A percentile compares a stretch with the other conserved stretches of the same genome.
These are phyloP conservation scores for Otolemur crassicaudatus DNA, from an alignment of 2,797 vertebrate species.

Conservation along the genomic window DNA sequence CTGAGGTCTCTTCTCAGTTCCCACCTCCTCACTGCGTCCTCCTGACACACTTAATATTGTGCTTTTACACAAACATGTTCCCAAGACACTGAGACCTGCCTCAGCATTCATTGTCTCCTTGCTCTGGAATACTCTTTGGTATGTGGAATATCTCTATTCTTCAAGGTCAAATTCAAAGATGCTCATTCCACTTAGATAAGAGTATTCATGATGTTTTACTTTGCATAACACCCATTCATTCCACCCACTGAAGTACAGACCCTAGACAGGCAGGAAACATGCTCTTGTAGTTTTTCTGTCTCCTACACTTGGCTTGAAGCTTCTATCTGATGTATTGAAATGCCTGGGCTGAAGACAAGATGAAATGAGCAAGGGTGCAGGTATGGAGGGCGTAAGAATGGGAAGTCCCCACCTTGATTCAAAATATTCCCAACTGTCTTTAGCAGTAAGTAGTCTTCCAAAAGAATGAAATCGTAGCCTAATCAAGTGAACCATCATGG, in stretches of 20 bases:
- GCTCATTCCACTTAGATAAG: neutral
- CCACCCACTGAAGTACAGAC: neutral
- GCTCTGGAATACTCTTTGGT: neutral
- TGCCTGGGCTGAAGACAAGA: neutral
- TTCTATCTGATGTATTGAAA: neutral
- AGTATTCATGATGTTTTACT: neutral
- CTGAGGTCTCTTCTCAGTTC: neutral
- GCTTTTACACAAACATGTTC: neutral
- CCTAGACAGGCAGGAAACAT: neutral
- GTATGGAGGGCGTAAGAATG: neutral
- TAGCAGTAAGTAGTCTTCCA: neutral
- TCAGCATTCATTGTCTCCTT: neutral
- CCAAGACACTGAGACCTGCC: neutral
- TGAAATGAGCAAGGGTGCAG: neutral
- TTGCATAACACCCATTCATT: neutral
- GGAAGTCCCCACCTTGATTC: neutral
- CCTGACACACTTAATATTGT: neutral
- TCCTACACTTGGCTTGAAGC: neutral
- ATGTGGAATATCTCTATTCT: neutral
- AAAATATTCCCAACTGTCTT: neutral
- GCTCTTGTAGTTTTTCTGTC: neutral
- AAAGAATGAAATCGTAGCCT: neutral
- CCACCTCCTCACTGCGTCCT: neutral
- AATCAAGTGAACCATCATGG: neutral
- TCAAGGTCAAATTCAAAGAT: neutral